Conservation (phyloP, 92 coral and sea anemone species). For the Pocillopora grandis region DNA sequence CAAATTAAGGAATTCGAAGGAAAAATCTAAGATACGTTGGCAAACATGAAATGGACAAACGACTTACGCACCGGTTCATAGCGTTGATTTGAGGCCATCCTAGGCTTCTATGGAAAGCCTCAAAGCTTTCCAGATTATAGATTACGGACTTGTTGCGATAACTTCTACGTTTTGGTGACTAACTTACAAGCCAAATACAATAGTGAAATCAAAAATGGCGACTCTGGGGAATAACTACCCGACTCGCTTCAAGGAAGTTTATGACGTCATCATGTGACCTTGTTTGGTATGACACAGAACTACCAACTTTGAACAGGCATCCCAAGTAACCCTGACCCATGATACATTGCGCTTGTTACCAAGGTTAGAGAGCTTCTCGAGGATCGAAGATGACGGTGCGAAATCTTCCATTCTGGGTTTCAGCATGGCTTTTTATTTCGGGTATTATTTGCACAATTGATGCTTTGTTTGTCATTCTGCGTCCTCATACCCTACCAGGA, state of each 20-base stretch:
- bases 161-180: not conserved
- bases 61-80: conserved; percentile 63
- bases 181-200: not conserved
- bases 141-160: not conserved
- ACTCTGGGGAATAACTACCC: not conserved
- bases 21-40: no score
- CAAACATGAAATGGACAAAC: conserved; percentile 8
- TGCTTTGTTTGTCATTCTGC: conserved; percentile 52
- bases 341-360: not conserved
- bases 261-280: conserved; percentile 11
- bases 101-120: conserved; percentile 40
- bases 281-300: not conserved
- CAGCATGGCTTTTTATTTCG: conserved; percentile 55
- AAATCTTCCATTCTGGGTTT: conserved; percentile 58
- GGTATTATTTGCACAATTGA: conserved; percentile 41
- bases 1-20: no score
- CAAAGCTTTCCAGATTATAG: not conserved
- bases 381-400: conserved; percentile 33
- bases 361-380: no score
- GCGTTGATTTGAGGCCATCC: conserved; percentile 66
- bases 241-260: conserved; percentile 26
- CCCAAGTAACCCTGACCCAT: not conserved
- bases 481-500: conserved; percentile 72
- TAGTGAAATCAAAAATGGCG: conserved; percentile 1
- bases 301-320: not conserved